These are phyloP conservation scores for Ephydatia muelleri DNA, from an alignment of 37 sponge, comb jelly and placozoan genomes.

Conservation along the genomic window DNA sequence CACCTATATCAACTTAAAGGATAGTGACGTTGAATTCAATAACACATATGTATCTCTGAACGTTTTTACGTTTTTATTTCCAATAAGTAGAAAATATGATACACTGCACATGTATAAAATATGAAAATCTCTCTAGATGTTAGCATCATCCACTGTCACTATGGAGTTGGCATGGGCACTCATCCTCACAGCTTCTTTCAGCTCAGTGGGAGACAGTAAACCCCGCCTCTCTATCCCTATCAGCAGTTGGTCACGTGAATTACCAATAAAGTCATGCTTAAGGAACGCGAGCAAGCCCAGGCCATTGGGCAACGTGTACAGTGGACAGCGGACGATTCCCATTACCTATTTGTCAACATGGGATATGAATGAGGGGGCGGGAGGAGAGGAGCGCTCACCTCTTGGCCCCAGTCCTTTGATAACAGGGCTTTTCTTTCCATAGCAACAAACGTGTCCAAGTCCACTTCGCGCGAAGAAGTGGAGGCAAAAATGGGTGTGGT, in stretches of 20 bases:
- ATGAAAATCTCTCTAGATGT: no score
- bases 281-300: slow-evolving; percentile 84
- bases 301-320: slow-evolving; percentile 82
- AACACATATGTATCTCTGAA: no score
- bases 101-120: no score
- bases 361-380: no score
- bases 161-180: slow-evolving; percentile 17
- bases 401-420: slow-evolving; percentile 66
- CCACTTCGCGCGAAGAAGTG: slow-evolving; percentile 80
- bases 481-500: slow-evolving; percentile 63
- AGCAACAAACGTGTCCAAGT: slow-evolving; percentile 19
- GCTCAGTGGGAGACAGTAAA: slow-evolving; percentile 31
- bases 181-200: slow-evolving; percentile 34
- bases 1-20: no score
- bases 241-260: slow-evolving; percentile 45
- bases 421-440: slow-evolving; percentile 47
- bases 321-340: slow-evolving; percentile 68
- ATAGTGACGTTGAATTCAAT: no score
- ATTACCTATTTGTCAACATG: slow-evolving; percentile 41
- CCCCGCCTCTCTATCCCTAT: slow-evolving; percentile 17
- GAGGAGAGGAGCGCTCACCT: slow-evolving; percentile 35
- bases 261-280: slow-evolving; percentile 72
- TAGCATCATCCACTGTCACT: no score
- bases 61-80: no score
- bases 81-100: no score